phyloP scores from a whole-genome alignment of 1,140 invertebrate genomes.

The Lerema accius region DNA sequence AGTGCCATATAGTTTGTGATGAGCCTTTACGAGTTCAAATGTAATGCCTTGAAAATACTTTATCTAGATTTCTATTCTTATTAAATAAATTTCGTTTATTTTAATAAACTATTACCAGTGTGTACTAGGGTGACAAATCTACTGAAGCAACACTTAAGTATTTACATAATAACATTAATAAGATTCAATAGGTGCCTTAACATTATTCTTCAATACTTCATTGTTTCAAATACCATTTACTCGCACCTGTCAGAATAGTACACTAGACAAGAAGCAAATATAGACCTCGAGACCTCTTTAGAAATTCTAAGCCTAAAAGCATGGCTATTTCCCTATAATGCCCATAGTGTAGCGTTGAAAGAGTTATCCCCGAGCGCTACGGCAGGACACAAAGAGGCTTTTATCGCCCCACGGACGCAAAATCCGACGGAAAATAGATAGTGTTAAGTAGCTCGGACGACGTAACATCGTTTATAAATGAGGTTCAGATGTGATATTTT shows the following conservation, averaged over 20 bases:
- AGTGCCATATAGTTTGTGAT: background rate
- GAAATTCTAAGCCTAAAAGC: constrained; percentile 50
- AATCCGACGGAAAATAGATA: constrained; percentile 34
- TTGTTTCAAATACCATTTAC: background rate
- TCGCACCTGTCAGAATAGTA: constrained; percentile 10
- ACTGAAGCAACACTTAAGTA: no score
- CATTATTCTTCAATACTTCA: no score
- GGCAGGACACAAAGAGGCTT: constrained; percentile 49
- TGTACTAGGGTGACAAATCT: no score
- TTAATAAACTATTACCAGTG: no score
- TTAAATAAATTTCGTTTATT: no score
- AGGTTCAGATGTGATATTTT: constrained; percentile 11
- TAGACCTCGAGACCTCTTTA: constrained; percentile 34
- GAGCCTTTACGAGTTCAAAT: no score
- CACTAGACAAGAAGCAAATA: constrained; percentile 12
- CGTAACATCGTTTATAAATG: constrained; percentile 29
- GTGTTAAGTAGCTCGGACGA: constrained; percentile 26
- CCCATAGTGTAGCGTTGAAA: constrained; percentile 58
- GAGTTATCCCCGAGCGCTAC: constrained; percentile 57
- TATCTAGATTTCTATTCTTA: no score
- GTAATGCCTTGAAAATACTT: no score
- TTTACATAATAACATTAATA: no score
- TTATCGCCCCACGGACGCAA: constrained; percentile 29
- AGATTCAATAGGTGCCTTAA: no score
- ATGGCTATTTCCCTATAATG: constrained; percentile 49